Conservation (phyloP, 2,888 invertebrate species). For the Troides helena region DNA sequence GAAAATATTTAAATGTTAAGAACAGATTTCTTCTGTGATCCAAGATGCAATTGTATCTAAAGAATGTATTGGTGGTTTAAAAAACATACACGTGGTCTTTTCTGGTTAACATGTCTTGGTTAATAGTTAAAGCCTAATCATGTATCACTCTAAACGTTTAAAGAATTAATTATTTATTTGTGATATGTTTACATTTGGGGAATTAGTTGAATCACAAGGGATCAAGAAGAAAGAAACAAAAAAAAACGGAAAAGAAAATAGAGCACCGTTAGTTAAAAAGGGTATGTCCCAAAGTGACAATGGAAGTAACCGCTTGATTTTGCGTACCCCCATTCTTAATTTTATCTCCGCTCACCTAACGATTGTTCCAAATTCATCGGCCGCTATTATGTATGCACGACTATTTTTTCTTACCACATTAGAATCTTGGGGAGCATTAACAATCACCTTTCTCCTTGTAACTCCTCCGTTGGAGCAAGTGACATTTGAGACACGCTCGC, state of each 20-base stretch:
- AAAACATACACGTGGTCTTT: neutral
- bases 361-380: neutral
- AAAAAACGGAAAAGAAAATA: constrained; percentile 70
- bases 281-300: constrained; percentile 56
- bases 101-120: no score
- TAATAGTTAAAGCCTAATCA: neutral
- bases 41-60: neutral
- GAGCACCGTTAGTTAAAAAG: constrained; percentile 61
- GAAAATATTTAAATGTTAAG: neutral
- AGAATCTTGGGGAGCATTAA: constrained; percentile 12
- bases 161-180: neutral
- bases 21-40: neutral
- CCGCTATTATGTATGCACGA: constrained; percentile 13
- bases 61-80: neutral
- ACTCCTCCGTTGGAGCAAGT: constrained; percentile 19
- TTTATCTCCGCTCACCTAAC: neutral
- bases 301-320: constrained; percentile 26
- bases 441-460: constrained; percentile 20
- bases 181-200: neutral
- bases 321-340: neutral
- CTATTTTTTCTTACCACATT: constrained; percentile 14
- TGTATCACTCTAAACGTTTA: neutral
- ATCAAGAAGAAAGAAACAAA: constrained; percentile 68
- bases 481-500: constrained; percentile 23
- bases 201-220: constrained; percentile 51